These are phyloP conservation scores for Leucophenga maculata DNA, from an alignment of 2,888 invertebrate species.

Conservation along the genomic window DNA sequence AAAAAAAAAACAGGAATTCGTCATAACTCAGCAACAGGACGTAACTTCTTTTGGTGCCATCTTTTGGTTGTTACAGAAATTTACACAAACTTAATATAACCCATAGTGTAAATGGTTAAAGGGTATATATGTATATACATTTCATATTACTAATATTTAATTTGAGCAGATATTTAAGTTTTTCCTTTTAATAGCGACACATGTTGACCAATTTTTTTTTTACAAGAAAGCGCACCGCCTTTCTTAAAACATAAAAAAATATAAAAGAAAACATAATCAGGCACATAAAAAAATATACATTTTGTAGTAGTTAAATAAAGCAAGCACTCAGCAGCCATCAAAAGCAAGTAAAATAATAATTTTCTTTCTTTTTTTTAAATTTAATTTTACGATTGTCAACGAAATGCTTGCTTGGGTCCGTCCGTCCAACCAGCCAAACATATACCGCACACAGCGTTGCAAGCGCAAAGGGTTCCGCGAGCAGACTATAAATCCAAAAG, in stretches of 20 bases:
- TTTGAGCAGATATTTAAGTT: no score
- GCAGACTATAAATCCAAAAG: background rate
- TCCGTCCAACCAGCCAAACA: background rate
- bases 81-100: no score
- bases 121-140: no score
- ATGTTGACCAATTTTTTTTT: slow-evolving; percentile 17
- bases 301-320: slow-evolving; percentile 24
- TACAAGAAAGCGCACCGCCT: background rate
- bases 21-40: no score
- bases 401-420: background rate
- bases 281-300: slow-evolving; percentile 5
- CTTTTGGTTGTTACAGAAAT: no score
- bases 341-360: slow-evolving; percentile 49
- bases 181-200: background rate
- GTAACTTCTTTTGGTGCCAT: no score
- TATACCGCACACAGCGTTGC: slow-evolving; percentile 12
- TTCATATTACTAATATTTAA: no score
- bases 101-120: no score
- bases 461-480: background rate
- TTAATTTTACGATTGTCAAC: slow-evolving; percentile 61
- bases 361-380: slow-evolving; percentile 32
- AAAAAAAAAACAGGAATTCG: no score
- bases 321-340: slow-evolving; percentile 41
- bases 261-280: slow-evolving; percentile 1
- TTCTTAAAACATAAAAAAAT: background rate